phyloP scores from a whole-genome alignment of 2,888 invertebrate genomes.

The Deilephila elpenor region DNA sequence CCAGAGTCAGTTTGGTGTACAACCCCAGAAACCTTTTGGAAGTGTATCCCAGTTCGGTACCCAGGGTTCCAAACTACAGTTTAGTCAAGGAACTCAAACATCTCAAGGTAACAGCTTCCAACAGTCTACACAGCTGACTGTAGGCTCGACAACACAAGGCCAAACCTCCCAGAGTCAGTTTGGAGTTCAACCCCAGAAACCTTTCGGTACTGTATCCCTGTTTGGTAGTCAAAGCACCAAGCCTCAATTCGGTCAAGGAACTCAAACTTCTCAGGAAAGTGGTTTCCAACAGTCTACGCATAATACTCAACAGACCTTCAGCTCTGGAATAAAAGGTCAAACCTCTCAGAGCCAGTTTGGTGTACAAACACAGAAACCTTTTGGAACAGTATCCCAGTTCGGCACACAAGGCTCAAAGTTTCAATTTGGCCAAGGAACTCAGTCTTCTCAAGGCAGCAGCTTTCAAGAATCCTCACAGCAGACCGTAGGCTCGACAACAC shows the following conservation, averaged over 20 bases:
- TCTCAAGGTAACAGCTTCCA: not conserved
- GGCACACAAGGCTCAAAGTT: not conserved
- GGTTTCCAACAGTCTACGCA: slow-evolving; percentile 6
- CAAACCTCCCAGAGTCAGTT: too few relatives aligned
- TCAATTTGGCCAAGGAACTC: not conserved
- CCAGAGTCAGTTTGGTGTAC: too few relatives aligned
- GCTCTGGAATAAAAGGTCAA: too few relatives aligned
- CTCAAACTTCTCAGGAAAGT: not conserved
- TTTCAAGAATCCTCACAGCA: not conserved
- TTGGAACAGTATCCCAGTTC: not conserved
- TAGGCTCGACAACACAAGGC: not conserved
- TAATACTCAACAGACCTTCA: not conserved
- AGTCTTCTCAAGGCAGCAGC: not conserved
- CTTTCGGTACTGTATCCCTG: not conserved
- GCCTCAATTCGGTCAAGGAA: not conserved
- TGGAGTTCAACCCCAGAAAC: too few relatives aligned
- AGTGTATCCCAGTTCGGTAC: not conserved
- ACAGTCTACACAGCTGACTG: not conserved
- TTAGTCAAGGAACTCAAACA: not conserved
- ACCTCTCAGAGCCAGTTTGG: too few relatives aligned
- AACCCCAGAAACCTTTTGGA: not conserved
- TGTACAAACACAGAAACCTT: not conserved
- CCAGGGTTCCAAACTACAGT: not conserved
- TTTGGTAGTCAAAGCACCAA: not conserved
- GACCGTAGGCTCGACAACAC: not conserved